phyloP scores from a whole-genome alignment of 2,888 invertebrate species.

The Pyrgus malvae region DNA sequence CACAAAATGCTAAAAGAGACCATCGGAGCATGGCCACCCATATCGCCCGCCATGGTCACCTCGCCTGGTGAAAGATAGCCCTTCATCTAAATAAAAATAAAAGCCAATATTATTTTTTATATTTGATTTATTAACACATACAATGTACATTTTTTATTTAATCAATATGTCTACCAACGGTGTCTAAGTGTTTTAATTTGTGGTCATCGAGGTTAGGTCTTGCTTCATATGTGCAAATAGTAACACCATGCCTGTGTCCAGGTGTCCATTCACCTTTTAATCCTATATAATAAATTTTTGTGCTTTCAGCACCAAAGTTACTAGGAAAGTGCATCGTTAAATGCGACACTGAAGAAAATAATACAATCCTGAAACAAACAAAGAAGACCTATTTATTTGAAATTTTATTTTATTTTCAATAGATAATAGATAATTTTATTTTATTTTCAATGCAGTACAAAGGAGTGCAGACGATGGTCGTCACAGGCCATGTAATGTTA shows the following conservation, averaged over 20 bases:
- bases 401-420: not conserved
- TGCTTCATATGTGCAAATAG: conserved; percentile 95
- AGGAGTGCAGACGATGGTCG: too few relatives aligned
- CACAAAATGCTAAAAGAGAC: too few relatives aligned
- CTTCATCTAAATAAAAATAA: too few relatives aligned
- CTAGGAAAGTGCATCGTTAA: conserved; percentile 94
- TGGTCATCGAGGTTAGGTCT: conserved; percentile 93
- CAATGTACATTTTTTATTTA: not conserved
- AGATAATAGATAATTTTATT: not conserved
- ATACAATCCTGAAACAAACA: conserved; percentile 90
- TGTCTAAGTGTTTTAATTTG: conserved; percentile 85
- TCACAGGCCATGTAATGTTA: too few relatives aligned
- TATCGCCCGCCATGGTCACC: too few relatives aligned
- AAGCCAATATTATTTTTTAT: too few relatives aligned
- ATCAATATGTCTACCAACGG: conserved; percentile 82
- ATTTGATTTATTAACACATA: not conserved
- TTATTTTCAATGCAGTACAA: not conserved
- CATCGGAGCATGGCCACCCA: too few relatives aligned
- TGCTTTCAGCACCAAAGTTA: conserved; percentile 93
- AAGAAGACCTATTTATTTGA: conserved; percentile 14
- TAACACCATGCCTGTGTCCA: conserved; percentile 93
- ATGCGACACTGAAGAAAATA: conserved; percentile 94
- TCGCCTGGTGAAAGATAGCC: too few relatives aligned
- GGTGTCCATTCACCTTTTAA: conserved; percentile 95
- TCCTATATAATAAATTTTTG: conserved; percentile 96